These are phyloP conservation scores for Poecilia picta DNA, from an alignment of 2,797 vertebrate genomes.

Conservation along the genomic window DNA sequence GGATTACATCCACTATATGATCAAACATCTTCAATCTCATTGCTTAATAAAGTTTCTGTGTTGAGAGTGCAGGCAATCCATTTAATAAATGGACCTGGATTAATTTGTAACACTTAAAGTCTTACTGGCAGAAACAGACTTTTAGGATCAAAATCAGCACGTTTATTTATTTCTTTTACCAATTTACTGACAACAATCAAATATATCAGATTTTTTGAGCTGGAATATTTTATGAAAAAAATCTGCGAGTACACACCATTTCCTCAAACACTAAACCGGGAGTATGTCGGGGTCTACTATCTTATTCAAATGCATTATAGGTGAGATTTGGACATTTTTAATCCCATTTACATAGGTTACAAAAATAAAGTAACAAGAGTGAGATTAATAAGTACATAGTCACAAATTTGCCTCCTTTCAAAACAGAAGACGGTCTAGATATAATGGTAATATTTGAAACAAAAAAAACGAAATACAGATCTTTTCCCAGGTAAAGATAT, in stretches of 20 bases:
- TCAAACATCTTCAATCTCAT: constrained; percentile 70
- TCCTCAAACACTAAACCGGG: too few species aligned
- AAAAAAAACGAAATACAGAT: neutral
- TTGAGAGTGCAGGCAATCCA: neutral
- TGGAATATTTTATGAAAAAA: neutral
- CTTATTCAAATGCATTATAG: neutral
- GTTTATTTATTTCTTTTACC: neutral
- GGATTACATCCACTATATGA: constrained; percentile 77
- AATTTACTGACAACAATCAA: neutral
- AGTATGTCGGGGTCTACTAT: too few species aligned
- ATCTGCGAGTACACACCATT: too few species aligned
- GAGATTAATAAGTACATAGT: neutral
- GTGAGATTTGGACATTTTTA: neutral
- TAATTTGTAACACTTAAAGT: neutral
- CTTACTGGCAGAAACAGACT: neutral
- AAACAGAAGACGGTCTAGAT: neutral
- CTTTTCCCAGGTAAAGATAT: neutral
- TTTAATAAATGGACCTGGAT: neutral
- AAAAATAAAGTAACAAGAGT: too few species aligned
- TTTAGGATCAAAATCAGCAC: neutral
- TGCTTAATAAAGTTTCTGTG: constrained; percentile 76
- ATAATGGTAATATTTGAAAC: neutral
- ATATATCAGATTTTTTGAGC: neutral
- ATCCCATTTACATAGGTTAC: neutral
- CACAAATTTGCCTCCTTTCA: neutral